Percentiles rank a stretch among this genome's conserved stretches.
phyloP scores from a whole-genome alignment of 1,140 invertebrate genomes.

The Charaxes varanes region DNA sequence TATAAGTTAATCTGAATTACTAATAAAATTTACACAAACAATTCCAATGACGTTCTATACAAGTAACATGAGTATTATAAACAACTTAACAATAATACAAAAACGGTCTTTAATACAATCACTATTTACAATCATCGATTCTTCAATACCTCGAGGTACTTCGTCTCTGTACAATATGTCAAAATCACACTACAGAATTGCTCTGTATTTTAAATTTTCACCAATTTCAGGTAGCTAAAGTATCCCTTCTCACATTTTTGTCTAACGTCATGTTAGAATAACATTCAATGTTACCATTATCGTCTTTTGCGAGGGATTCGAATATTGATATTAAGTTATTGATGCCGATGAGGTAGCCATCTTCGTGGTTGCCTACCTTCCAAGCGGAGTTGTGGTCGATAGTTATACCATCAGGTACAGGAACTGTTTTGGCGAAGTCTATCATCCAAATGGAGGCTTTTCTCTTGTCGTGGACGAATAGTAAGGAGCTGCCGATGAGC shows the following conservation, averaged over 20 bases:
- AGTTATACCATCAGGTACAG: constrained; percentile 82
- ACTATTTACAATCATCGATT: constrained; percentile 46
- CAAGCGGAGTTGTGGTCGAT: constrained; percentile 90
- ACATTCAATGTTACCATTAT: constrained; percentile 55
- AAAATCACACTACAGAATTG: constrained; percentile 18
- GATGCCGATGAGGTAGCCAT: constrained; percentile 96
- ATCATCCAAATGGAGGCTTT: constrained; percentile 97
- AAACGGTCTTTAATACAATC: constrained; percentile 34
- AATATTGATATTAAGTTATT: constrained; percentile 95
- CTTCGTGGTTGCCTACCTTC: constrained; percentile 98
- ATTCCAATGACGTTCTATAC: neutral
- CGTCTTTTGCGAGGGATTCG: constrained; percentile 73
- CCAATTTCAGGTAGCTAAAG: constrained; percentile 54
- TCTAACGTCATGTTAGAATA: constrained; percentile 50
- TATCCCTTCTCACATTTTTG: constrained; percentile 54
- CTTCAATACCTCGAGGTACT: constrained; percentile 14
- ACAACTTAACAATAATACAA: constrained; percentile 42
- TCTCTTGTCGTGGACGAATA: constrained; percentile 95
- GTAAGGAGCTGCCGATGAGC: constrained; percentile 96
- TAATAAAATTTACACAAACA: neutral
- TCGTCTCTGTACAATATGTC: constrained; percentile 12
- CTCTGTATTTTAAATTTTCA: constrained; percentile 10
- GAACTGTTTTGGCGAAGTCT: constrained; percentile 97
- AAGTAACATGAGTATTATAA: constrained; percentile 45
- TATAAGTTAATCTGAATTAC: too few species aligned